phyloP scores from a whole-genome alignment of 2,888 invertebrate species.

The Priocnemis perturbator region DNA sequence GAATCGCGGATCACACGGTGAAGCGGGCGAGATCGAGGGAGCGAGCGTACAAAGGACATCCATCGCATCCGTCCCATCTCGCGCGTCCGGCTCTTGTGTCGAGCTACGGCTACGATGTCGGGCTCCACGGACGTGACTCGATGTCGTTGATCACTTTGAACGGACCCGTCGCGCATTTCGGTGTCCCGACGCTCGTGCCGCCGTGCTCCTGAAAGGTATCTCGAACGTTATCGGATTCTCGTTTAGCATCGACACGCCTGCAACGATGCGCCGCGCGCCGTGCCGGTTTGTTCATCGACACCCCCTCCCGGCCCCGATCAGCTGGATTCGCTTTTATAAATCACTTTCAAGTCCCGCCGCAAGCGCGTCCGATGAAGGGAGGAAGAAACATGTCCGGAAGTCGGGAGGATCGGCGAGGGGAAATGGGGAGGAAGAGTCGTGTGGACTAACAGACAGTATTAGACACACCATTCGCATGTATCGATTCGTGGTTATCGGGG shows the following conservation, averaged over 20 bases:
- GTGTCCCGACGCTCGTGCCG: no score
- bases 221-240: conserved; percentile 1
- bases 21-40: no score
- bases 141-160: no score
- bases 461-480: conserved; percentile 31
- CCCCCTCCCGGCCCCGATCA: background rate
- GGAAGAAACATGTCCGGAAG: background rate
- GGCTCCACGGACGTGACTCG: no score
- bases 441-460: background rate
- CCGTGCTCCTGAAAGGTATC: no score
- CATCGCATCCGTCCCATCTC: no score
- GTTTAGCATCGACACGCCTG: conserved; percentile 5
- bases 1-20: no score
- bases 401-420: conserved; percentile 15
- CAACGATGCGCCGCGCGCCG: no score
- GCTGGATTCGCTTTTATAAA: background rate
- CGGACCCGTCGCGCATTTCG: no score
- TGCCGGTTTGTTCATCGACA: conserved; percentile 4
- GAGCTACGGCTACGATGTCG: no score
- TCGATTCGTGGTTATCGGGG: conserved; percentile 44
- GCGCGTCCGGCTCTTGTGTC: no score
- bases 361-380: conserved; percentile 1
- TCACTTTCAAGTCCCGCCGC: conserved; percentile 25
- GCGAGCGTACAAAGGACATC: no score
- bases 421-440: background rate